Conservation (phyloP, 2,113 vertebrate genomes). For the Proteles cristata region DNA sequence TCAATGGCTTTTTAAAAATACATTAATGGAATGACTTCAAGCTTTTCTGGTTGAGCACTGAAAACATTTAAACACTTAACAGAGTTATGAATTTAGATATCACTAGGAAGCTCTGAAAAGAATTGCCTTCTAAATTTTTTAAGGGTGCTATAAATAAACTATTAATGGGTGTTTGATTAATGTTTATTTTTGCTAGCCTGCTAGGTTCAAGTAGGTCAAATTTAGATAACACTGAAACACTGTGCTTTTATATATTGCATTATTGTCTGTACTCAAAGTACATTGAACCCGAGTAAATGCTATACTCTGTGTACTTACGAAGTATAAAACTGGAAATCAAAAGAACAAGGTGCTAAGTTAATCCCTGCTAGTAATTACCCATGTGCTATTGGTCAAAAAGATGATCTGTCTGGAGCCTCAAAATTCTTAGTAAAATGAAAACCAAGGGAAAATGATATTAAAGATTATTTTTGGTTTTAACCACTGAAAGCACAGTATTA, state of each 20-base stretch:
- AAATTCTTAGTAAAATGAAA: conserved; percentile 5
- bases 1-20: background rate
- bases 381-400: background rate
- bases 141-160: background rate
- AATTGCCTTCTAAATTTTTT: background rate
- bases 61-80: background rate
- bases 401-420: background rate
- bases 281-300: background rate
- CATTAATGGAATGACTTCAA: background rate
- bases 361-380: background rate
- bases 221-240: background rate
- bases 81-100: background rate
- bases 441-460: background rate
- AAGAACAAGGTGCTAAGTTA: background rate
- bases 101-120: background rate
- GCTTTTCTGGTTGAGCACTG: background rate
- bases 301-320: background rate
- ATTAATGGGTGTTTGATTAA: background rate
- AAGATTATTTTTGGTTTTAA: background rate
- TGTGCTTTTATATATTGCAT: background rate
- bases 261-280: background rate
- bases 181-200: background rate
- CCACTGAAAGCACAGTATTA: background rate
- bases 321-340: conserved; percentile 18
- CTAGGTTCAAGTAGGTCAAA: background rate